These are phyloP conservation scores for Rhinichthys osculus DNA, from an alignment of 2,797 vertebrate genomes.

Conservation along the genomic window DNA sequence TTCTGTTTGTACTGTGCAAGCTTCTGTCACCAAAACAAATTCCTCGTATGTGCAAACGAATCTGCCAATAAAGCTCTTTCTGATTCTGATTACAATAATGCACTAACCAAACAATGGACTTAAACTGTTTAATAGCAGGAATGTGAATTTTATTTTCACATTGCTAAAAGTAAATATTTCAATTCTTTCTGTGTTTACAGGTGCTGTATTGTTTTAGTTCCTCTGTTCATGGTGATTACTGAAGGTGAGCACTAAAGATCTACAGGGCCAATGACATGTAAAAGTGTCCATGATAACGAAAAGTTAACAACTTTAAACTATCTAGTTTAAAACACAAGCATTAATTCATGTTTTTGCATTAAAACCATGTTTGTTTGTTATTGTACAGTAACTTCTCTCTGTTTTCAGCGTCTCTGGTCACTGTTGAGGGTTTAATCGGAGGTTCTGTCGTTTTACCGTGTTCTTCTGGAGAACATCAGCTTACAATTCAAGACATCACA, in stretches of 20 bases:
- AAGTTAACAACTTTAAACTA: fast-evolving
- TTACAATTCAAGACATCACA: not conserved
- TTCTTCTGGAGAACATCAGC: not conserved
- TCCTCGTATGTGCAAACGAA: no score
- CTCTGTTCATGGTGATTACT: not conserved
- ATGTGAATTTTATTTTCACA: not conserved
- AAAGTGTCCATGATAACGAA: not conserved
- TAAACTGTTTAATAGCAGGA: not conserved
- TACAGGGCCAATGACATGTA: not conserved
- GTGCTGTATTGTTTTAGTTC: not conserved
- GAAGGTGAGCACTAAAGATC: not conserved
- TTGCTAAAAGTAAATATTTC: not conserved
- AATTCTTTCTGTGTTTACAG: not conserved
- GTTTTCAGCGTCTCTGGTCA: conserved; percentile 3
- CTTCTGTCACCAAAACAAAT: no score
- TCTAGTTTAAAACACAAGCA: not conserved
- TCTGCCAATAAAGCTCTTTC: no score
- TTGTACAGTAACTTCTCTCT: not conserved
- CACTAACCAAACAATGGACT: no score
- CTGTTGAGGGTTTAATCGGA: not conserved
- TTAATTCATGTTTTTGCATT: not conserved
- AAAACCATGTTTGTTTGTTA: no score
- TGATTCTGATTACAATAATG: no score
- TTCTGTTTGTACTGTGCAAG: no score
- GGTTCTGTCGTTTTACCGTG: not conserved